These are phyloP conservation scores for Euproctis similis DNA, from an alignment of 2,888 invertebrate genomes.

Conservation along the genomic window DNA sequence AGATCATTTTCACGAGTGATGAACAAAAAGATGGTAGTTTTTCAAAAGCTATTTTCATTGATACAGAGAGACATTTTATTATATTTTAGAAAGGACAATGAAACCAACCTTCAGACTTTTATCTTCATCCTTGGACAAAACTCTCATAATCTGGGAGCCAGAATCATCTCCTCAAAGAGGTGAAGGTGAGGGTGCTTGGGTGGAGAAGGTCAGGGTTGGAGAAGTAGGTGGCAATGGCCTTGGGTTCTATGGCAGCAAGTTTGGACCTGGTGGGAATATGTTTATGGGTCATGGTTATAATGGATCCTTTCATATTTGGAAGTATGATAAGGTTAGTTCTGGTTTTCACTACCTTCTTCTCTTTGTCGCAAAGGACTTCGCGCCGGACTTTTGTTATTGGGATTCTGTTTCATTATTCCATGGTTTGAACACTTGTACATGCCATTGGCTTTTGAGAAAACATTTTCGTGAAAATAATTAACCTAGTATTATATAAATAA, in stretches of 20 bases:
- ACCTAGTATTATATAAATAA: no score
- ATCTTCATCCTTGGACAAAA: slow-evolving; percentile 94
- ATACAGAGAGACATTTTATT: no score
- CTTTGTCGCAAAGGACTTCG: no score
- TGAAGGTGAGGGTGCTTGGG: slow-evolving; percentile 79
- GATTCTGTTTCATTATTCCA: no score
- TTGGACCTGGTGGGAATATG: slow-evolving; percentile 79
- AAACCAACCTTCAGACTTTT: slow-evolving; percentile 75
- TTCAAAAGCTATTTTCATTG: no score
- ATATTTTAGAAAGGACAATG: slow-evolving; percentile 12
- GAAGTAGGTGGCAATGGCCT: slow-evolving; percentile 94
- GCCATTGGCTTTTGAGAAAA: no score
- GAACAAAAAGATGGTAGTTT: no score
- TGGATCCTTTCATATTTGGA: slow-evolving; percentile 94
- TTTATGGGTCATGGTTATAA: slow-evolving; percentile 93
- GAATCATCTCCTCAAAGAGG: slow-evolving; percentile 30
- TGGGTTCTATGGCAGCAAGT: slow-evolving; percentile 94
- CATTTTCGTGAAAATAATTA: no score
- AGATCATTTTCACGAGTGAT: no score
- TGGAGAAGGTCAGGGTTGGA: slow-evolving; percentile 88
- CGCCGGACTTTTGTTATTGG: no score
- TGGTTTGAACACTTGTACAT: no score
- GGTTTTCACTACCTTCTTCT: no score
- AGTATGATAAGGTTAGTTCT: slow-evolving; percentile 57
- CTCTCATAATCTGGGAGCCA: slow-evolving; percentile 91